Evolutionary conservation across 1,140 invertebrate species (phyloP).

Genomic region (Ptiloglossa arizonensis): DNA sequence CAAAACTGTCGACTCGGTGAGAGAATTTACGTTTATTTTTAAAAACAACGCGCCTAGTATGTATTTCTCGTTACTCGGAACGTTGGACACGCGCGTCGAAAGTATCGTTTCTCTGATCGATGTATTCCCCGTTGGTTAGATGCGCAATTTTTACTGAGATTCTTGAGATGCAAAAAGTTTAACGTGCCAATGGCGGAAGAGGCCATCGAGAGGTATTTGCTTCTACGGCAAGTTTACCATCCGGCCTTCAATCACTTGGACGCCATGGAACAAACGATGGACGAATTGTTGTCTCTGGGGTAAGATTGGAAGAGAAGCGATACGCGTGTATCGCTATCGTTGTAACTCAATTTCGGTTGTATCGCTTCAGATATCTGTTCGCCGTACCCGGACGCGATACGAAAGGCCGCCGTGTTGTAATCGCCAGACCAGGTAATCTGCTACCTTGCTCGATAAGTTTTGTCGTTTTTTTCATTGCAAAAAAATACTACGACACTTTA

Average conservation of each 20-base stretch:
- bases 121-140: constrained; percentile 81
- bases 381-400: constrained; percentile 90
- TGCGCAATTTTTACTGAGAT: constrained; percentile 88
- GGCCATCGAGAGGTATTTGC: constrained; percentile 90
- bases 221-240: constrained; percentile 87
- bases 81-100: neutral
- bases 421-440: constrained; percentile 88
- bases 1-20: constrained; percentile 87
- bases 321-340: neutral
- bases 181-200: constrained; percentile 91
- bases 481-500: too few species aligned
- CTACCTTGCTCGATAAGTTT: neutral
- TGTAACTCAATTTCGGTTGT: constrained; percentile 8
- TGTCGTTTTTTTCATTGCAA: too few species aligned
- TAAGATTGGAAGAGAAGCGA: constrained; percentile 74
- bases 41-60: too few species aligned
- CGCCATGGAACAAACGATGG: constrained; percentile 86
- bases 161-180: constrained; percentile 92
- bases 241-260: constrained; percentile 89
- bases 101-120: neutral
- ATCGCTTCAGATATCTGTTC: constrained; percentile 85
- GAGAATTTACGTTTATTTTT: neutral
- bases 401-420: constrained; percentile 88
- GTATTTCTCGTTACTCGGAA: neutral
- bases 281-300: constrained; percentile 88